Conservation (phyloP, 2,888 invertebrate species). For the Limulus polyphemus region DNA sequence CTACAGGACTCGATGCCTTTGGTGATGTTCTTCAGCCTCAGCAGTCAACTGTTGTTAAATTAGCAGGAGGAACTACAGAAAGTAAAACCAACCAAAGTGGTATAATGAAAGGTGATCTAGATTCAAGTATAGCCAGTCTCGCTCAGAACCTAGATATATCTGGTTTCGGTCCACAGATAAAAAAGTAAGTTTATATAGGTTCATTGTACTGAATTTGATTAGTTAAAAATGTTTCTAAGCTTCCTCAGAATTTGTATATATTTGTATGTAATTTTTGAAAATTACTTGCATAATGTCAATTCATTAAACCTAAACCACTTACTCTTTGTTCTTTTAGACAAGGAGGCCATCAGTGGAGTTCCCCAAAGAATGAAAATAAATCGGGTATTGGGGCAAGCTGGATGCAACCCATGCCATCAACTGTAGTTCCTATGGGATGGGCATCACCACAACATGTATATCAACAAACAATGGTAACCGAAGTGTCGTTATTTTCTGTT, state of each 20-base stretch:
- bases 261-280: too few species aligned
- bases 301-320: too few species aligned
- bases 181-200: conserved; percentile 15
- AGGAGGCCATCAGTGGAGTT: conserved; percentile 21
- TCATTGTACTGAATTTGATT: too few species aligned
- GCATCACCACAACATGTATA: too few species aligned
- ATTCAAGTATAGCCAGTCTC: conserved; percentile 80
- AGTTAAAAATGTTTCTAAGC: too few species aligned
- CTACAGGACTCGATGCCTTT: conserved; percentile 26
- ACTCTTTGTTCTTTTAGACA: conserved; percentile 1
- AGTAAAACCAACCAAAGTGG: conserved; percentile 10
- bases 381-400: conserved; percentile 17
- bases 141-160: conserved; percentile 67
- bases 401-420: not conserved
- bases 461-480: too few species aligned
- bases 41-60: conserved; percentile 18
- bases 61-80: conserved; percentile 12
- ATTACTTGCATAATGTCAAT: too few species aligned
- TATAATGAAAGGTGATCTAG: conserved; percentile 77
- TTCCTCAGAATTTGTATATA: too few species aligned
- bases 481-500: too few species aligned
- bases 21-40: conserved; percentile 26
- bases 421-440: too few species aligned
- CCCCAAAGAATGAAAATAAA: conserved; percentile 14
- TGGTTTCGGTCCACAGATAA: conserved; percentile 22